Evolutionary conservation across 2,113 vertebrate species (phyloP).

Genomic region (Planiliza haematocheilus): DNA sequence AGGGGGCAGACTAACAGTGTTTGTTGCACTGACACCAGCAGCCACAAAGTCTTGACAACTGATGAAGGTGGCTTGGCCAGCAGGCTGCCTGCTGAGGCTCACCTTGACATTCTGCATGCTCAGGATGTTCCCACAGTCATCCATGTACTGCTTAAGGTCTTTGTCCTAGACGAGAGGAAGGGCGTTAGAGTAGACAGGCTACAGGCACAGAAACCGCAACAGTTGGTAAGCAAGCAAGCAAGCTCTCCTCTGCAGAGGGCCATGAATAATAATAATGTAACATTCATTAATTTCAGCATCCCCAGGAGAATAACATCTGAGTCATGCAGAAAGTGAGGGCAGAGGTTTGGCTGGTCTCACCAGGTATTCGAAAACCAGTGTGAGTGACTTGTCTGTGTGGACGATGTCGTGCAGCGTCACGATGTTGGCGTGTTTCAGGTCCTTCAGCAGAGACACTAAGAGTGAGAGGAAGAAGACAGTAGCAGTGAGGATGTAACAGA

Average conservation of each 20-base stretch:
- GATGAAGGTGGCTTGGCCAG: conserved; percentile 40
- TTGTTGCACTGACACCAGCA: background rate
- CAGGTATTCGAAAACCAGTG: conserved; percentile 96
- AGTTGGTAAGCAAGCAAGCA: conserved; percentile 20
- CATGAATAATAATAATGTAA: conserved; percentile 60
- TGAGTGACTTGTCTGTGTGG: conserved; percentile 97
- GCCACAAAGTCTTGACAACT: conserved; percentile 26
- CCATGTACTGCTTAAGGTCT: conserved; percentile 94
- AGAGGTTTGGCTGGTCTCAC: conserved; percentile 80
- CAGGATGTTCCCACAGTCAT: conserved; percentile 92
- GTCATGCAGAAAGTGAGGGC: conserved; percentile 14
- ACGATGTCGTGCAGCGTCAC: conserved; percentile 96
- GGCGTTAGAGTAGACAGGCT: background rate
- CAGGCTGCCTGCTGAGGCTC: conserved; percentile 52
- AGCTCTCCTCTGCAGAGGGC: conserved; percentile 12
- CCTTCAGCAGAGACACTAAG: conserved; percentile 94
- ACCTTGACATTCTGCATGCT: conserved; percentile 93
- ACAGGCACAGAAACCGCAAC: conserved; percentile 29
- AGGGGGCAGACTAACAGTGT: conserved; percentile 66
- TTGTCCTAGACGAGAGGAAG: conserved; percentile 84
- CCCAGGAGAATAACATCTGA: conserved; percentile 24
- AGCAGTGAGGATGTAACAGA: background rate
- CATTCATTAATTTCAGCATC: conserved; percentile 42
- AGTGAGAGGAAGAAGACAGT: background rate
- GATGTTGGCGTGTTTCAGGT: conserved; percentile 97